Conservation (phyloP, 2,113 vertebrate genomes). For the Peromyscus maniculatus region DNA sequence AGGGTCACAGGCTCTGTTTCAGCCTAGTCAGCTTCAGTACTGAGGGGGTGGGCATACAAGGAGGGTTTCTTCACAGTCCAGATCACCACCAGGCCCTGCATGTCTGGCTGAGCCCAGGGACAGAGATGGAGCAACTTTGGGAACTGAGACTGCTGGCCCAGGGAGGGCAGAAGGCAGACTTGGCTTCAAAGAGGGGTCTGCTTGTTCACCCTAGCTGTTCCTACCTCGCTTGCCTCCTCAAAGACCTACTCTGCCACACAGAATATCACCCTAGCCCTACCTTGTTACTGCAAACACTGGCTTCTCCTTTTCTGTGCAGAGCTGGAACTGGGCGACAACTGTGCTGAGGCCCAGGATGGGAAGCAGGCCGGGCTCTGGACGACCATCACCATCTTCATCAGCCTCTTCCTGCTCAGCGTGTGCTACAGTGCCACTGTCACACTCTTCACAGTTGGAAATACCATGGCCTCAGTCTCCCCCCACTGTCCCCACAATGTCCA, state of each 20-base stretch:
- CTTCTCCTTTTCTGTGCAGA: constrained; percentile 27
- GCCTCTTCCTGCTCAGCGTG: background rate
- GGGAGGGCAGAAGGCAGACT: no score
- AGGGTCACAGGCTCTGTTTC: background rate
- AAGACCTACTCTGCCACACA: background rate
- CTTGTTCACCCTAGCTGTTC: background rate
- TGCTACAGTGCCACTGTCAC: background rate
- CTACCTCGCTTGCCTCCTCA: background rate
- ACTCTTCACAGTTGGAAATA: background rate
- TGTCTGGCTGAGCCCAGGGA: no score
- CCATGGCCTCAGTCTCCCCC: no score
- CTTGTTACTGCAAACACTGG: background rate
- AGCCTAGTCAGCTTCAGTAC: background rate
- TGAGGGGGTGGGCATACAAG: background rate
- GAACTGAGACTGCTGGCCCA: background rate
- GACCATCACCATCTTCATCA: background rate
- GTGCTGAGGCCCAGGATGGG: background rate
- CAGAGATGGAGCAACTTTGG: background rate
- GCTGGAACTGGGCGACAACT: background rate
- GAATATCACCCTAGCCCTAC: fast-evolving
- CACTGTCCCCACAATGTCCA: background rate
- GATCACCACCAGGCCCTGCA: no score
- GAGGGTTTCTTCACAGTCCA: fast-evolving
- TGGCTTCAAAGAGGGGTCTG: background rate
- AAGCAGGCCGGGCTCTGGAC: background rate